Percentiles rank a stretch among this genome's conserved stretches.
phyloP scores from a whole-genome alignment of 2,797 vertebrate genomes.

The Malacoctenus gilli region DNA sequence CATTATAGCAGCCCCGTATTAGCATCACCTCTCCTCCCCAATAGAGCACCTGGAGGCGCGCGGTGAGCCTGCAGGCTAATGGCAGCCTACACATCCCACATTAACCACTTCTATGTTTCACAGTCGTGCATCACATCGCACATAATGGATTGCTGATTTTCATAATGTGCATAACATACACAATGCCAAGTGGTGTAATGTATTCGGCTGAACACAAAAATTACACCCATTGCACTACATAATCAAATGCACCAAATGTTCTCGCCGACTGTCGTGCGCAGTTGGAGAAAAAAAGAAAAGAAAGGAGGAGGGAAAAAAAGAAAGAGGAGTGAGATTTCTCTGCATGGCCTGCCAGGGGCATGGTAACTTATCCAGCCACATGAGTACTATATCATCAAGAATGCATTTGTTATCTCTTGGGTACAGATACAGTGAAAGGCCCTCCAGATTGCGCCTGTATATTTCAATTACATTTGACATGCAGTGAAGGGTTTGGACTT shows the following conservation, averaged over 20 bases:
- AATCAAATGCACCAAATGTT: conserved; percentile 70
- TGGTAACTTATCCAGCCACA: conserved; percentile 60
- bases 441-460: conserved; percentile 65
- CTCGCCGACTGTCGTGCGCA: conserved; percentile 51
- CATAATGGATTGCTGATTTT: conserved; percentile 71
- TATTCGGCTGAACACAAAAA: conserved; percentile 67
- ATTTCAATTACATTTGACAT: conserved; percentile 69
- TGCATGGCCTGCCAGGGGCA: conserved; percentile 54
- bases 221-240: conserved; percentile 63
- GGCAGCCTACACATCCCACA: conserved; percentile 63
- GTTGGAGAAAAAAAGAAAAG: neutral
- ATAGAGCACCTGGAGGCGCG: conserved; percentile 65
- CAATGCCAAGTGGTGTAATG: conserved; percentile 71
- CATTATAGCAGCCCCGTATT: conserved; percentile 71
- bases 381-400: conserved; percentile 52
- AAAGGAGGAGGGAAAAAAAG: conserved; percentile 1
- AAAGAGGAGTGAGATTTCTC: conserved; percentile 52
- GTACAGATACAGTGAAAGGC: conserved; percentile 61
- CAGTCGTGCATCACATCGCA: conserved; percentile 50
- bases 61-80: conserved; percentile 54
- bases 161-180: conserved; percentile 69
- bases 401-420: conserved; percentile 68
- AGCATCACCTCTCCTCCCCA: conserved; percentile 69
- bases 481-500: conserved; percentile 55
- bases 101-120: conserved; percentile 62